Base-by-base conservation (phyloP, 2,113 vertebrate species). In the Zeus faber region DNA sequence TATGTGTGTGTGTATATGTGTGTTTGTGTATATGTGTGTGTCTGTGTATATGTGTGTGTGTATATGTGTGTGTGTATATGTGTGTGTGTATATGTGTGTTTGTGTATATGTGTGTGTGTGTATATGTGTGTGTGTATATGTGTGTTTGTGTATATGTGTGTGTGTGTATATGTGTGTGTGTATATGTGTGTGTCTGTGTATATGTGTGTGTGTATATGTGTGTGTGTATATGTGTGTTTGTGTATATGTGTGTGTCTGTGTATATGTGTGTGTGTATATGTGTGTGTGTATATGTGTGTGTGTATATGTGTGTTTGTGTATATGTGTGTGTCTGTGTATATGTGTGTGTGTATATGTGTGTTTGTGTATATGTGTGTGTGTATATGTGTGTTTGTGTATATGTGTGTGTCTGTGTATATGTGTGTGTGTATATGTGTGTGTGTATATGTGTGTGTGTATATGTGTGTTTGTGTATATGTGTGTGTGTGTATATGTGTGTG, bases 1-100 rank as follows among this genome's bases (percentile, higher is more conserved):
- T 35, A 14, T 1, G 4, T 35, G 33, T 35, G 33, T 35, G 33
- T 35, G 33, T 13, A 1, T 35, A 4, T 35, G 11, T 35, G 33
- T 14, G 3, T 35, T 10, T 35, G 33, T 35, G 9, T 13, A 1
- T 35, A 14, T 35, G 9, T 35, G 33, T 43, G 40, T n/a, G n/a
- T n/a, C n/a, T 43, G 16, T 37, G 33, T 37, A 9, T n/a, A 4
- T 37, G 11, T 37, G 11, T 37, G 33, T 37, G 40, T 18, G 40
- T 43, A 6, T 43, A 16, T 43, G 46, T 48, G 22, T 48, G 46
- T 13, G 11, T 37, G 13, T 37, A n/a, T 37, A n/a, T 37, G 33
- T 14, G 2, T 37, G 33, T 37, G 33, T 37, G 14, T 14, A 3
- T 37, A n/a, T 37, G 33, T 37, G 33, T 37, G 14, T 37, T 11